Base-by-base conservation (phyloP, 1,140 invertebrate genomes). In the Drosophila subobscura region DNA sequence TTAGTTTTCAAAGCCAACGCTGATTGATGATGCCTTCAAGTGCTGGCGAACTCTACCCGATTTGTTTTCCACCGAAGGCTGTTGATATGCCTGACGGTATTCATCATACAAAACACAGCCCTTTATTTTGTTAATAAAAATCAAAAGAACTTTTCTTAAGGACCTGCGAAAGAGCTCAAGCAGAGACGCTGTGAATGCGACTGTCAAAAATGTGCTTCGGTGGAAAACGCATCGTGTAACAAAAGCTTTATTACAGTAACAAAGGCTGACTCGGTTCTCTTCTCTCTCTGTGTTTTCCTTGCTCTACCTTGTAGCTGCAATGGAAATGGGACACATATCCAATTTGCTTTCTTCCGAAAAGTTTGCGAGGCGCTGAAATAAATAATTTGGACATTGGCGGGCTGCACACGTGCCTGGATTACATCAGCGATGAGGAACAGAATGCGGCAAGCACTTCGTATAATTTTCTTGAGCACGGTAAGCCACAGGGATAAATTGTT, bases 401-500 rank as follows among this genome's bases (percentile, higher is more conserved):
- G 10, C 72, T 92, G 41, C 89, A 91, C 72, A 66, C 73, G 55
- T 92, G 91, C 54, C 72, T 91, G 46, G 90, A 91, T 68, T 91
- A 89, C 57, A 90, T 91, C 54, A 90, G 77, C 37, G 91, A 92
- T 60, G 91, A 92, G 71, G 91, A 91, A 45, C 85, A 91, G 46
- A 91, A 92, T 71, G 91, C 91, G 5, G 91, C 91, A 6, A 92
- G 91, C 75, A 92, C 91, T 27, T 91, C 91, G 23, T 90, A 92
- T 77, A 92, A 91, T 72, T 91, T 92, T 90, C 86, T 92, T 64
- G 90, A 91, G 51, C 77, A 88, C 60, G 90, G 91, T 91, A 72
- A 77, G 59, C 40, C 33, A 41, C 8, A 40, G 22, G 2, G 2
- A 49, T 29, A 42, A 23, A 27, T 42, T 7, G 7, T 7, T n/a